Evolutionary conservation across 2,797 vertebrate genomes (phyloP), one percentile per base, ranked within the genome.

Genomic region (Epinephelus awoara): DNA sequence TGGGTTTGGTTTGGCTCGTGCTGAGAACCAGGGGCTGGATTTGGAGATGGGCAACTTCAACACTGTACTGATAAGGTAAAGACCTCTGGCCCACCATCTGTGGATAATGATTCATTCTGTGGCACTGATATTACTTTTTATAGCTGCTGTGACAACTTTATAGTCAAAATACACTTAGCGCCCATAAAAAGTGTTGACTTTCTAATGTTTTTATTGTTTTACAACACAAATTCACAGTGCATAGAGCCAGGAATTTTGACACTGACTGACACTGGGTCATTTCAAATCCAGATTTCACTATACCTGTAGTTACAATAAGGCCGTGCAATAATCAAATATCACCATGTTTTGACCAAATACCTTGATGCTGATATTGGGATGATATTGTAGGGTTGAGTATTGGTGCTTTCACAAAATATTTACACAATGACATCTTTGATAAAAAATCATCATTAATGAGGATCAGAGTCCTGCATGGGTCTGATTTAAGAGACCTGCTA

Each of bases 21-120:
- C 95, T 5, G 97, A 98, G 79, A 96, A 95, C 91, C 98, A 98
- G 92, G 89, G 88, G 0, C 92, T 99, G 17, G 96, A 99, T 77
- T 95, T 93, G 0, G 97, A 98, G 84, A 95, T 88, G 57, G 98
- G 98, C 68, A 98, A 97, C 92, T 97, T 99, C 88, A 99, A 99
- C 92, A 97, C 96, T 0, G 93, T 98, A 67, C 92, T 97, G 54
- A 96, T 98, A 91, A 97, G 98, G 98, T 98, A 68, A 73, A 0
- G 38, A 63, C 19, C 15, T 5, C 19, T 52, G 11, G 55, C 67
- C 62, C 29, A 21, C 34, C 56, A 14, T 62, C 44, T 23, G 29
- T 74, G 67, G 54, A 66, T 57, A 34, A 34, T 34, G 1, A 34
- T 34, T 83, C 1, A 46, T 62, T 42, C 59, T 54, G 21, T 70